Evolutionary conservation across 2,113 vertebrate genomes (phyloP), one percentile per base, ranked within the genome.

Genomic region (Proterorhinus semilunaris): DNA sequence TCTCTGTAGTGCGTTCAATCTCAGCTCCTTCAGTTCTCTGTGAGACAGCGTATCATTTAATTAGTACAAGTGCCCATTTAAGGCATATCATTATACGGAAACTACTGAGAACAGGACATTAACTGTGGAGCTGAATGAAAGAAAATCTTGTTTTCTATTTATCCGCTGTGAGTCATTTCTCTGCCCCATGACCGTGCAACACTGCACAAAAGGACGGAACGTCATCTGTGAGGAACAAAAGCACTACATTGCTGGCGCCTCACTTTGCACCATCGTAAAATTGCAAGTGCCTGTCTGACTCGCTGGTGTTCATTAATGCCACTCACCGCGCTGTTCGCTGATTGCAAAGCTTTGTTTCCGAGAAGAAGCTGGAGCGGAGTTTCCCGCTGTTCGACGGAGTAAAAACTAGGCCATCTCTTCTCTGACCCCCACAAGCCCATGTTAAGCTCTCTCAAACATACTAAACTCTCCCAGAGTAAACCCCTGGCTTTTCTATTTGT

Each of bases 351-450:
- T 15, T 3, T 2, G 27, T 77, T 81, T 68, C 46, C 48, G 69
- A 55, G 8, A 4, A 68, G 59, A 53, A 10, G 50, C 27, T 15
- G 36, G 12, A 53, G 57, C 17, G 42, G 45, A 71, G 78, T 75
- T 59, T 75, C 70, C 45, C 1, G 10, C 69, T 73, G 68, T 76
- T 63, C 62, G 71, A 59, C 74, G 71, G 44, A 68, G 69, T 44
- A 49, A 69, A 63, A 88, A 83, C 75, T 84, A 82, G 86, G 77
- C 69, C 79, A 74, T 64, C 72, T 71, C 79, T 81, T 75, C 54
- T 76, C 81, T 85, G 75, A 80, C 74, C 83, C 68, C 72, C 70
- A 62, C 80, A 47, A 66, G 46, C 62, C 84, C 62, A 54, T 54
- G 64, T 76, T 69, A 62, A 76, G 69, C 80, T 74, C 83, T 69